A percentile compares a stretch with the other conserved stretches of the same genome.
Conservation (phyloP, 2,113 vertebrate genomes). For the Hippopotamus amphibius region DNA sequence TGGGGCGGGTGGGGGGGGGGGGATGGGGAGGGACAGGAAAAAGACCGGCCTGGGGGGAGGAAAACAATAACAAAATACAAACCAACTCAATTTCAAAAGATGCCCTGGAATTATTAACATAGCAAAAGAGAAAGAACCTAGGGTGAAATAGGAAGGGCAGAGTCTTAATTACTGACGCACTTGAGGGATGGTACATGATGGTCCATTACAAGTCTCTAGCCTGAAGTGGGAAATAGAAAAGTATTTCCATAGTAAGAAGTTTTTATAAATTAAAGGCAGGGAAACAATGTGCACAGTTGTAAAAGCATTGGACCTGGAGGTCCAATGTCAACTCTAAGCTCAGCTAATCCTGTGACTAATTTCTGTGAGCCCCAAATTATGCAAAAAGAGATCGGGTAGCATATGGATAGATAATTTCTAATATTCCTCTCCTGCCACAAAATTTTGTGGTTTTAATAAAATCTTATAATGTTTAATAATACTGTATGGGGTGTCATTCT, state of each 20-base stretch:
- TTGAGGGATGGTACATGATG: not conserved
- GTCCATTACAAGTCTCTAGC: not conserved
- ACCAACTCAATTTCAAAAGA: not conserved
- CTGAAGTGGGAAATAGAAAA: not conserved
- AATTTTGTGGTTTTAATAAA: not conserved
- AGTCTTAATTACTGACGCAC: not conserved
- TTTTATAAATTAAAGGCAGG: not conserved
- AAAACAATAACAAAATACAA: not conserved
- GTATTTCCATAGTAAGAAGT: not conserved
- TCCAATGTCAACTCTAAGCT: not conserved
- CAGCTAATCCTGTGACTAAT: not conserved
- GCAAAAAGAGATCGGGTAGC: not conserved
- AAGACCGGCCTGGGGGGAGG: not conserved
- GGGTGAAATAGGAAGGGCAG: not conserved
- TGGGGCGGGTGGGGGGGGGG: no score
- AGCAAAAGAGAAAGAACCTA: slow-evolving; percentile 30
- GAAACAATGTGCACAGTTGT: not conserved
- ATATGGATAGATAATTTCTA: not conserved
- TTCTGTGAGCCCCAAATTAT: not conserved
- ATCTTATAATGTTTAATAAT: not conserved
- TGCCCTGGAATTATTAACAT: not conserved
- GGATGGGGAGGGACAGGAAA: no score
- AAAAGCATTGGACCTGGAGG: not conserved
- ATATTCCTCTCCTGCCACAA: not conserved
- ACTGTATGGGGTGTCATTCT: not conserved